Conservation (phyloP, 2,888 invertebrate species). For the Pristionchus fissidentatus region DNA sequence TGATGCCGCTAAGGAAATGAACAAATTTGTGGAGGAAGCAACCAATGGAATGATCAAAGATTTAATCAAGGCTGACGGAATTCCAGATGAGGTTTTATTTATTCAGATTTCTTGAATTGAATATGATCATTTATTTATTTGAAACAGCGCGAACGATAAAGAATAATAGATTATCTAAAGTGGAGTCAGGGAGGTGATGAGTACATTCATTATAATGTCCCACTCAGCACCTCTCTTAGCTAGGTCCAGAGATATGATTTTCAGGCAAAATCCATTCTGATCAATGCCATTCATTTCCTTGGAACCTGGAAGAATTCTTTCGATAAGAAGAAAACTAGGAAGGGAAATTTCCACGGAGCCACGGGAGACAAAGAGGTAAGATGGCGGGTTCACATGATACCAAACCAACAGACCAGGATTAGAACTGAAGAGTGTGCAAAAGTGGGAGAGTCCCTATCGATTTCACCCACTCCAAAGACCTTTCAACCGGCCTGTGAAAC, state of each 20-base stretch:
- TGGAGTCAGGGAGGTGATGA: too few relatives aligned
- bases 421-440: too few relatives aligned
- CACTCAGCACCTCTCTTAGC: too few relatives aligned
- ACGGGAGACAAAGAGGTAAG: constrained; percentile 2
- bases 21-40: neutral
- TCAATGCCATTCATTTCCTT: constrained; percentile 25
- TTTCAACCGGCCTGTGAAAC: too few relatives aligned
- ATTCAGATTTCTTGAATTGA: too few relatives aligned
- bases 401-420: too few relatives aligned
- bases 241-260: too few relatives aligned
- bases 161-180: neutral
- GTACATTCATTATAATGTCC: too few relatives aligned
- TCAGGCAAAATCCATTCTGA: constrained; percentile 4
- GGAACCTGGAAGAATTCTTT: neutral
- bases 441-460: neutral
- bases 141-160: neutral
- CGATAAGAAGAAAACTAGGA: neutral
- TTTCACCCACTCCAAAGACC: too few relatives aligned
- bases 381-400: too few relatives aligned
- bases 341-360: neutral
- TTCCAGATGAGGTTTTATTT: neutral
- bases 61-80: neutral
- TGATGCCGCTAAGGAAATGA: neutral
- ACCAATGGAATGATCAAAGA: constrained; percentile 1
- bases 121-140: neutral